A percentile compares a stretch with the other conserved stretches of the same genome.
Conservation (phyloP, 2,888 invertebrate species). For the Spicauda simplicius region DNA sequence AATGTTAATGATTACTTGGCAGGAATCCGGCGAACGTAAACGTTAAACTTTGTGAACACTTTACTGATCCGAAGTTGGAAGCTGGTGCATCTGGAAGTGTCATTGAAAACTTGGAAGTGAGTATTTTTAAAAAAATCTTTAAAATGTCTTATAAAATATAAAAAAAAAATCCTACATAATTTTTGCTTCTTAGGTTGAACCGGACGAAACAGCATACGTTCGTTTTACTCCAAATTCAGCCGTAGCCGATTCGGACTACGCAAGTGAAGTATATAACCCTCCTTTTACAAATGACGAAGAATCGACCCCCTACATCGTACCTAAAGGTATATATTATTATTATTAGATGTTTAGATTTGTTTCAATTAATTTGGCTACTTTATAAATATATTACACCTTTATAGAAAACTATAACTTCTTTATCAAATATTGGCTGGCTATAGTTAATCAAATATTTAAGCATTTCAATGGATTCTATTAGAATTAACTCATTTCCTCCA, state of each 20-base stretch:
- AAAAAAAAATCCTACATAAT: too few species aligned
- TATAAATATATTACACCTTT: too few species aligned
- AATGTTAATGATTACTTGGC: constrained; percentile 37
- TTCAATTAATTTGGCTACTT: too few species aligned
- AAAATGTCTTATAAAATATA: too few species aligned
- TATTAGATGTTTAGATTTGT: not conserved
- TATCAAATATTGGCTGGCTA: too few species aligned
- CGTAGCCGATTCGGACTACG: constrained; percentile 87
- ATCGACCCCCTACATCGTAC: constrained; percentile 56
- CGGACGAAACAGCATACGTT: constrained; percentile 90
- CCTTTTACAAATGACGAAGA: constrained; percentile 83
- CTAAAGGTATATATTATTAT: constrained; percentile 62
- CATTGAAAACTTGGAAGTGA: constrained; percentile 59
- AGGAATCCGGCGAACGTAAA: constrained; percentile 71
- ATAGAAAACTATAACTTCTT: too few species aligned
- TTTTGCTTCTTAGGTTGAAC: constrained; percentile 75
- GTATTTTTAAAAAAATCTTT: constrained; percentile 38
- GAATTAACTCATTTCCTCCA: not conserved
- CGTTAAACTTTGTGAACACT: constrained; percentile 73
- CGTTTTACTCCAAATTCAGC: constrained; percentile 90
- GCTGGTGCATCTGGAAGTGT: constrained; percentile 50
- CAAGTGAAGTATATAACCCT: constrained; percentile 93
- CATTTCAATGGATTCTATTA: too few species aligned
- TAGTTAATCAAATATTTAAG: too few species aligned
- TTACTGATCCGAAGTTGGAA: constrained; percentile 68